Base-by-base conservation (phyloP, 2,797 vertebrate genomes). In the Megalops cyprinoides region DNA sequence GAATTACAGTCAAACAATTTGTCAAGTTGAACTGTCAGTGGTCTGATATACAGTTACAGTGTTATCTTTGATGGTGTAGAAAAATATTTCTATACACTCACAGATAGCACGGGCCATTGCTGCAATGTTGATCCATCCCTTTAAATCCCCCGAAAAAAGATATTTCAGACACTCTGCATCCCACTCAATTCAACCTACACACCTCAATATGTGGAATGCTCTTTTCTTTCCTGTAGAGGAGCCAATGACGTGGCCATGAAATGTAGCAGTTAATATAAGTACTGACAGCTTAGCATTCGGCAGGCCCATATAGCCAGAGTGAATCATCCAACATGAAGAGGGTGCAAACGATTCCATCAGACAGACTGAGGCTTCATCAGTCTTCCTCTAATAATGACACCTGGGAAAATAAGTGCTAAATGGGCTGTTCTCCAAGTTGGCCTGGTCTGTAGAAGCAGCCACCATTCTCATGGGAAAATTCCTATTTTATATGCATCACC, bases 201-300 rank as follows among this genome's bases (percentile, higher is more conserved):
- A 71, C 34, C 51, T 81, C 31, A 67, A 60, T 56, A 56, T 77
- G 48, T 69, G 25, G 74, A 78, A 76, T 15, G 14, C n/a, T 79
- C 48, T 44, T 58, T 39, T 48, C n/a, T 71, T 14, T 53, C 48
- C 56, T 42, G 60, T 34, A 48, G 44, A 58, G 69, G 76, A 60
- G 53, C 55, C 10, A 77, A 8, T 75, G 71, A 10, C 6, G 12
- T 34, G 46, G n/a, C 56, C 56, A 55, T 79, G 77, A 75, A 75
- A 20, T 65, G 31, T 79, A 12, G 67, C 69, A 75, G 55, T 75
- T 82, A 74, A 78, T 62, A 74, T 82, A 67, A 79, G 37, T 23
- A 48, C 20, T 44, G 71, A 62, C 69, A 79, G 55, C 48, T 78
- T 74, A 49, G 53, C 76, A 65, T 58, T 67, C 42, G 28, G 53